These are phyloP conservation scores for Mastigias papua DNA, from an alignment of 30 jellyfish, hydroid and myxozoan species.

Conservation along the genomic window DNA sequence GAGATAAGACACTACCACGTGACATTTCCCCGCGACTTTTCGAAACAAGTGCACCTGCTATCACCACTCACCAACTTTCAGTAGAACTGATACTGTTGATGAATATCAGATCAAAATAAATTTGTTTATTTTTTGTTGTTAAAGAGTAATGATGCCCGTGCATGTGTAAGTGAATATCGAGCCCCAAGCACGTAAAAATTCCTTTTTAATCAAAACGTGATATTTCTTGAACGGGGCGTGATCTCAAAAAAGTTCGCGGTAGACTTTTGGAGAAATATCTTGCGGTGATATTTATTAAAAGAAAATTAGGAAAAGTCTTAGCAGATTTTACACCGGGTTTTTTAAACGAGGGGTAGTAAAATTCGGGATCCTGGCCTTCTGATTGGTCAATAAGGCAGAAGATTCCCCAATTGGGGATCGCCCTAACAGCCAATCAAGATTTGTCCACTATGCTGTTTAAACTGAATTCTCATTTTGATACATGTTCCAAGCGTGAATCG, in stretches of 20 bases:
- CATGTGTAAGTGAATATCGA: neutral
- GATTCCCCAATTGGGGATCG: neutral
- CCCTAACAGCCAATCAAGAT: neutral
- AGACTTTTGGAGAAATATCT: neutral
- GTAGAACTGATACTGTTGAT: too few species aligned
- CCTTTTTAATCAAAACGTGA: neutral
- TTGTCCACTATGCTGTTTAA: neutral
- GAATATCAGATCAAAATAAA: neutral
- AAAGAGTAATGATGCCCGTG: neutral
- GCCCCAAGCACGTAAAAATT: neutral
- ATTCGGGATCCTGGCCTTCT: neutral
- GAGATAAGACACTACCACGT: neutral
- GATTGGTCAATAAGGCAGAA: neutral
- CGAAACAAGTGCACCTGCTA: too few species aligned
- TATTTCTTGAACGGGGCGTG: neutral
- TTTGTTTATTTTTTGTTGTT: neutral
- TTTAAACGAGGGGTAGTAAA: neutral
- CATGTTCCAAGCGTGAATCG: too few species aligned
- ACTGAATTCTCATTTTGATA: too few species aligned
- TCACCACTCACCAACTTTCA: too few species aligned
- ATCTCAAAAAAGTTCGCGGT: neutral
- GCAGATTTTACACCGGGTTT: neutral
- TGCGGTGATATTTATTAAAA: neutral
- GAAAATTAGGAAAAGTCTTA: neutral
- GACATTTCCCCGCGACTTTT: neutral